phyloP scores from a whole-genome alignment of 2,113 vertebrate species.

The Galeopterus variegatus region DNA sequence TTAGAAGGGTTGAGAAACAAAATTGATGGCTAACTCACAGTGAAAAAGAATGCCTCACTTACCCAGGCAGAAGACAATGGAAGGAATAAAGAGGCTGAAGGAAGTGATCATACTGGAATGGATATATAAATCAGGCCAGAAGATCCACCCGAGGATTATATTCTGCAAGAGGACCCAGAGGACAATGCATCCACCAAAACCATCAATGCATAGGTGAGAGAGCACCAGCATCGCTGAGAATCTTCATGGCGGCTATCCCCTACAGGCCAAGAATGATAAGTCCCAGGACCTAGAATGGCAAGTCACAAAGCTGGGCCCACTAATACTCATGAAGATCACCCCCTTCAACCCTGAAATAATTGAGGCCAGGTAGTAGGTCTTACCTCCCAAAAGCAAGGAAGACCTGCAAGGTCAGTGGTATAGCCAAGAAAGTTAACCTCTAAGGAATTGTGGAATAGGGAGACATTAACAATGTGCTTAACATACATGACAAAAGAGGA shows the following conservation, averaged over 20 bases:
- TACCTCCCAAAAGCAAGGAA: not conserved
- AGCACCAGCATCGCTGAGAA: not conserved
- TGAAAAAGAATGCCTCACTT: not conserved
- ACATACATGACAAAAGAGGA: not conserved
- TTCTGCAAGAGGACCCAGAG: not conserved
- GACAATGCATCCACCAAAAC: not conserved
- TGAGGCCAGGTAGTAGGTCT: not conserved
- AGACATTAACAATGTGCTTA: not conserved
- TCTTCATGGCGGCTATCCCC: not conserved
- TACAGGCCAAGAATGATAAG: not conserved
- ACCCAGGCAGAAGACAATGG: not conserved
- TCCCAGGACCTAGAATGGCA: not conserved
- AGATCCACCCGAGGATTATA: not conserved
- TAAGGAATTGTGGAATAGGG: not conserved
- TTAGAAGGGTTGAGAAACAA: fast-evolving
- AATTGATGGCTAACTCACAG: not conserved
- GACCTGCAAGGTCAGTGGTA: not conserved
- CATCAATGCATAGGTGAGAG: not conserved
- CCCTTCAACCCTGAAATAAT: not conserved
- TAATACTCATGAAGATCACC: no score
- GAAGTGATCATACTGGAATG: not conserved
- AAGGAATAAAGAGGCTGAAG: not conserved
- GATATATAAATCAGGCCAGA: not conserved
- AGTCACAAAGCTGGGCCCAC: not conserved
- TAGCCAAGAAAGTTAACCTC: not conserved